These are phyloP conservation scores for Marmota flaviventris DNA, from an alignment of 2,113 vertebrate species.

Conservation along the genomic window DNA sequence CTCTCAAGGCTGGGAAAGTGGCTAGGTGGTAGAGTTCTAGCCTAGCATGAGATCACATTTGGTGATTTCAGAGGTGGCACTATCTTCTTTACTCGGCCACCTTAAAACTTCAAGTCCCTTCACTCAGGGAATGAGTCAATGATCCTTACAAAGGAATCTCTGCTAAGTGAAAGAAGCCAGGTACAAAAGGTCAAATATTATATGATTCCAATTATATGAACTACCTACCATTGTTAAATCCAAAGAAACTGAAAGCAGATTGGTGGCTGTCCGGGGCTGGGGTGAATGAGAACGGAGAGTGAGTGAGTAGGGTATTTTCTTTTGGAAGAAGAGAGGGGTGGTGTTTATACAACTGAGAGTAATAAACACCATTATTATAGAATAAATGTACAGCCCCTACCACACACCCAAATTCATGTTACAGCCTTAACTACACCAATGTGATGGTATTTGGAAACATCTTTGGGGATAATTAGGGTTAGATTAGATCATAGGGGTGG, in stretches of 20 bases:
- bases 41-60: neutral
- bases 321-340: neutral
- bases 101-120: slow-evolving; percentile 20
- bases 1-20: no score
- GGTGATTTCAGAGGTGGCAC: neutral
- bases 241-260: neutral
- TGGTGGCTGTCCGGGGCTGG: neutral
- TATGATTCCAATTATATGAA: neutral
- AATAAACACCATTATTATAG: neutral
- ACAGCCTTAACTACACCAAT: neutral
- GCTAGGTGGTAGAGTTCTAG: no score
- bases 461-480: neutral
- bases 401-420: neutral
- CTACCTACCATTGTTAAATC: neutral
- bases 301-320: neutral
- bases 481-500: neutral
- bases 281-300: neutral
- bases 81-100: neutral
- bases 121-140: neutral
- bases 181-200: neutral
- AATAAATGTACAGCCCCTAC: no score
- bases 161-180: neutral
- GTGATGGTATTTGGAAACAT: neutral
- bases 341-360: no score
- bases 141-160: neutral